Conservation (phyloP, 1,140 invertebrate species). For the Homalodisca vitripennis region DNA sequence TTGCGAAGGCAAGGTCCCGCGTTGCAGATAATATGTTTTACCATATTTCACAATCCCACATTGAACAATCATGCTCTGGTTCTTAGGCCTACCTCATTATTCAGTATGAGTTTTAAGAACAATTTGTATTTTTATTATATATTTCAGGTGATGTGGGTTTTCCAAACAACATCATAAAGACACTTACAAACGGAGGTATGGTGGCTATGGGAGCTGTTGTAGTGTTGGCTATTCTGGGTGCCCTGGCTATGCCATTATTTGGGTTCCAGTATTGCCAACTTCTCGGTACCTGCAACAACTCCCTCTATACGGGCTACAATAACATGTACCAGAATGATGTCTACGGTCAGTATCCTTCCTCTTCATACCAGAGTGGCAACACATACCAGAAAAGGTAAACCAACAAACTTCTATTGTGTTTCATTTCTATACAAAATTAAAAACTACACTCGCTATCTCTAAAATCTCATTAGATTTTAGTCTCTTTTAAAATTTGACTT, state of each 20-base stretch:
- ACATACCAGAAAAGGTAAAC: slow-evolving; percentile 13
- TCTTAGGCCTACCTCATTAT: too few species aligned
- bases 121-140: too few species aligned
- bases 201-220: neutral
- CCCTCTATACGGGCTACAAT: neutral
- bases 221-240: neutral
- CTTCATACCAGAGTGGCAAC: neutral
- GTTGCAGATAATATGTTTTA: too few species aligned
- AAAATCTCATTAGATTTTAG: too few species aligned
- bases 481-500: too few species aligned
- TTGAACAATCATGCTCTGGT: too few species aligned
- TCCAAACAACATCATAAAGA: neutral
- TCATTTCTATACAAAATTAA: too few species aligned
- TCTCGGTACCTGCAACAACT: neutral
- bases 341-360: slow-evolving; percentile 4
- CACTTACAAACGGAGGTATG: neutral
- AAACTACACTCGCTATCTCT: too few species aligned
- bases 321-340: slow-evolving; percentile 16
- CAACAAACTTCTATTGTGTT: too few species aligned
- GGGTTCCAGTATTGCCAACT: neutral
- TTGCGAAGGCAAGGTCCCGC: neutral
- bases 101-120: too few species aligned
- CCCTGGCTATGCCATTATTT: slow-evolving; percentile 6
- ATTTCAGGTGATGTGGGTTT: neutral
- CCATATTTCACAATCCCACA: too few species aligned